Evolutionary conservation across 2,888 invertebrate genomes (phyloP).

Genomic region (Agelastica alni): DNA sequence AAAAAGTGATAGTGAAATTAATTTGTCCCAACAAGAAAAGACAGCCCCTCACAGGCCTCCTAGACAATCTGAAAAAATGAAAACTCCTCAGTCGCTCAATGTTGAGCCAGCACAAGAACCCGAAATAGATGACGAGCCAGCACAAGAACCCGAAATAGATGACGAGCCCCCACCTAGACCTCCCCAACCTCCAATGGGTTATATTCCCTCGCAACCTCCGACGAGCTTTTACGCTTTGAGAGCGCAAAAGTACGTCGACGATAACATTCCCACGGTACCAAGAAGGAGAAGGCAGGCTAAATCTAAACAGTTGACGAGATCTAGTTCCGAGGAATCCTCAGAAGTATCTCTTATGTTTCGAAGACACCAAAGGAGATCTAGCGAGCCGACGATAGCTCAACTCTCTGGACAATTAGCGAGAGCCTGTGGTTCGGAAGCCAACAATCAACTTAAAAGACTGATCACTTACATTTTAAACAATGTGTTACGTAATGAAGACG

Average conservation of each 20-base stretch:
- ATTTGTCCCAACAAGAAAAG: constrained; percentile 44
- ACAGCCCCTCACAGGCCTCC: constrained; percentile 58
- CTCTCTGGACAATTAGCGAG: constrained; percentile 71
- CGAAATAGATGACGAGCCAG: constrained; percentile 40
- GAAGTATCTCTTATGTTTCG: constrained; percentile 25
- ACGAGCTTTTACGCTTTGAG: constrained; percentile 52
- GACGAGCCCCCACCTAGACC: constrained; percentile 52
- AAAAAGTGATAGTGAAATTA: background rate
- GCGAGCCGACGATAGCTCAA: constrained; percentile 69
- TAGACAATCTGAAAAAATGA: constrained; percentile 30
- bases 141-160: constrained; percentile 46
- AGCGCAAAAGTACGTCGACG: constrained; percentile 50
- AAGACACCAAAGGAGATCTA: constrained; percentile 51
- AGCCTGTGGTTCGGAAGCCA: constrained; percentile 69
- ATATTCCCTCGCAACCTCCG: constrained; percentile 55
- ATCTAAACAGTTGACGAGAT: constrained; percentile 40
- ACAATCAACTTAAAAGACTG: constrained; percentile 69
- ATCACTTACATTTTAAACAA: constrained; percentile 68
- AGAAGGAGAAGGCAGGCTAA: constrained; percentile 58
- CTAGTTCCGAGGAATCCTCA: constrained; percentile 47
- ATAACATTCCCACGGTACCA: constrained; percentile 54
- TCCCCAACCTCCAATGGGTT: constrained; percentile 52
- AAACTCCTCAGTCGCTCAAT: constrained; percentile 20
- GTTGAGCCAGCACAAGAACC: constrained; percentile 39
- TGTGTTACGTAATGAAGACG: constrained; percentile 64